Percentiles rank a stretch among this genome's conserved stretches.
Evolutionary conservation across 2,113 vertebrate genomes (phyloP).

Genomic region (Cinclus cinclus): DNA sequence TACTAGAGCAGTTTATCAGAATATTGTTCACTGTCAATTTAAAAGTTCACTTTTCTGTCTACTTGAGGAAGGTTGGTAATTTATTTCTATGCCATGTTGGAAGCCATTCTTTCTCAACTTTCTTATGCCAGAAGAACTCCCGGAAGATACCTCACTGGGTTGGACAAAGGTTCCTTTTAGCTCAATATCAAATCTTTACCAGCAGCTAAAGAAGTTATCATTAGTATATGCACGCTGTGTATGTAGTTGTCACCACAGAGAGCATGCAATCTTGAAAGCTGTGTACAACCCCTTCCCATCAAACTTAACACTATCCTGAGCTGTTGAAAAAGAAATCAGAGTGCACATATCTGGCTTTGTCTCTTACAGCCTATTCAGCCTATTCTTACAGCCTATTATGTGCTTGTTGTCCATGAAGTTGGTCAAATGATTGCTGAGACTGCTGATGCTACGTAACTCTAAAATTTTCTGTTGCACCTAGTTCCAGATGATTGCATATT

Average conservation of each 20-base stretch:
- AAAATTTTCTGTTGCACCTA: neutral
- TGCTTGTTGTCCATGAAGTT: neutral
- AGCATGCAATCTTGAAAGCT: neutral
- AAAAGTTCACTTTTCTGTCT: neutral
- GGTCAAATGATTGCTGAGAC: neutral
- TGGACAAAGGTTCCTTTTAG: neutral
- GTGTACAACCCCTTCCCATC: neutral
- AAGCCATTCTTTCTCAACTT: neutral
- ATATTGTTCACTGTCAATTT: neutral
- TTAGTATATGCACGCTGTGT: neutral
- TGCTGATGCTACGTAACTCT: neutral
- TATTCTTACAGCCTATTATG: neutral
- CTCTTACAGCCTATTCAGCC: neutral
- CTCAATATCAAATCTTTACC: neutral
- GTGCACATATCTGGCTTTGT: neutral
- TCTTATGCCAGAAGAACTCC: neutral
- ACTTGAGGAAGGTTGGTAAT: neutral
- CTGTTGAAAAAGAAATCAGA: neutral
- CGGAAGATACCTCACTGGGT: neutral
- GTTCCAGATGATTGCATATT: neutral
- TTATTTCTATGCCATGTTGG: rapidly evolving
- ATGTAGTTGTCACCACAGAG: neutral
- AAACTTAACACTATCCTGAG: neutral
- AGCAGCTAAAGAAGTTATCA: neutral
- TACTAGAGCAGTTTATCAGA: neutral